Conservation (phyloP, 2,797 vertebrate species). For the Lindbergichthys nudifrons region DNA sequence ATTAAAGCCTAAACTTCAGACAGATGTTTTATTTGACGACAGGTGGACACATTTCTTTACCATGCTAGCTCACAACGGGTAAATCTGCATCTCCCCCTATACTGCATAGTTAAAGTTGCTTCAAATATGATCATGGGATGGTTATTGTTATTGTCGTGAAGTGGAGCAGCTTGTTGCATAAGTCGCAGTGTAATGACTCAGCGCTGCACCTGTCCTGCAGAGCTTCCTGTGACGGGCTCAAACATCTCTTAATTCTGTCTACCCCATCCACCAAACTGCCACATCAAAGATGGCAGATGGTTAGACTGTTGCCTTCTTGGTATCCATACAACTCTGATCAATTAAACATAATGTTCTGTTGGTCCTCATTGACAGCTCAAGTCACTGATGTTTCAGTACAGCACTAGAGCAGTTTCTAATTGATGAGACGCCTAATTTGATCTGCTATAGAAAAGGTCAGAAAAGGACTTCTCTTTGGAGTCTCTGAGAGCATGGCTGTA, state of each 20-base stretch:
- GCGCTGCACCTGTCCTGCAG: slow-evolving; percentile 84
- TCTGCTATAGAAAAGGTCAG: not conserved
- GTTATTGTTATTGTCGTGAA: slow-evolving; percentile 45
- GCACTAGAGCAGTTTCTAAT: not conserved
- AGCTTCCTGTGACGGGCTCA: slow-evolving; percentile 60
- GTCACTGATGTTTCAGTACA: not conserved
- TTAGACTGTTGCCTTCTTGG: not conserved
- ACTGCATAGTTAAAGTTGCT: slow-evolving; percentile 46
- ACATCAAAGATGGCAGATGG: slow-evolving; percentile 36
- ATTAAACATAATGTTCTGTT: not conserved
- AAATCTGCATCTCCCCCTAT: slow-evolving; percentile 3
- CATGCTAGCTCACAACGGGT: not conserved
- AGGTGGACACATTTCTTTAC: slow-evolving; percentile 26
- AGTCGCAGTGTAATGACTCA: slow-evolving; percentile 86
- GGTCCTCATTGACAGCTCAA: not conserved
- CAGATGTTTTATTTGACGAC: slow-evolving; percentile 41
- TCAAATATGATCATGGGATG: slow-evolving; percentile 15
- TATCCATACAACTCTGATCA: slow-evolving; percentile 3
- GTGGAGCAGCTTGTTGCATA: slow-evolving; percentile 79
- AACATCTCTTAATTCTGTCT: slow-evolving; percentile 42
- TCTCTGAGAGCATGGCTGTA: not conserved
- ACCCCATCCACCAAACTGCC: slow-evolving; percentile 26
- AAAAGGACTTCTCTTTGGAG: not conserved
- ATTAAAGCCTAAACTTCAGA: slow-evolving; percentile 45
- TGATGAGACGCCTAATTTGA: not conserved